Evolutionary conservation across 2,888 invertebrate genomes (phyloP), one percentile per base, ranked within the genome.

Genomic region (Pollenia angustigena): DNA sequence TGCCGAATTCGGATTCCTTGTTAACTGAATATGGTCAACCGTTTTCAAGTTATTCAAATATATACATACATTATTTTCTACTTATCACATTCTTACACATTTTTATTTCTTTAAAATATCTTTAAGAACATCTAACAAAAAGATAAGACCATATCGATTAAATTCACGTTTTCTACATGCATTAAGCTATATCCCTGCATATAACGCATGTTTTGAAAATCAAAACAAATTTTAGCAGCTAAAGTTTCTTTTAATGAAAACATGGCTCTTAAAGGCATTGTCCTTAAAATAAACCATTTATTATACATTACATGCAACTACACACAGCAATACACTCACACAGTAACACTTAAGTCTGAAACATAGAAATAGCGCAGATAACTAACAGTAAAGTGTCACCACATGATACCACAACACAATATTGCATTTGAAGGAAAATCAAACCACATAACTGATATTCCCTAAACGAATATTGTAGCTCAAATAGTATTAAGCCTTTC

Each of bases 401-500:
- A 56, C 18, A 75, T 74, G 58, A 58, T 68, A 58, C 11, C 23
- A 12, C 16, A 81, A 14, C 52, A 68, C 23, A 76, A 50, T 32
- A 75, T 75, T 42, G 16, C n/a, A 76, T 62, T 71, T 81, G 11
- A 81, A 48, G 50, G 18, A 69, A 54, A 52, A 82, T 46, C 62
- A 64, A 71, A 78, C 32, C 66, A 50, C 32, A 46, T 58, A 76
- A 75, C 46, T 62, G 46, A 64, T 74, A 74, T 54, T 75, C 81
- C 78, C 72, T 18, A 42, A 69, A 52, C 71, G 50, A 44, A 56
- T 32, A 56, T 50, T 81, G 32, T 75, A 56, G 50, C 64, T 75
- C 14, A 81, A 85, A 64, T 68, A 62, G 23, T 54, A 72, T 72
- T 64, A 81, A 76, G 81, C 64, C 81, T 72, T 81, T 64, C 52